Evolutionary conservation across 2,888 invertebrate species (phyloP).

Genomic region (Graphium colonna): DNA sequence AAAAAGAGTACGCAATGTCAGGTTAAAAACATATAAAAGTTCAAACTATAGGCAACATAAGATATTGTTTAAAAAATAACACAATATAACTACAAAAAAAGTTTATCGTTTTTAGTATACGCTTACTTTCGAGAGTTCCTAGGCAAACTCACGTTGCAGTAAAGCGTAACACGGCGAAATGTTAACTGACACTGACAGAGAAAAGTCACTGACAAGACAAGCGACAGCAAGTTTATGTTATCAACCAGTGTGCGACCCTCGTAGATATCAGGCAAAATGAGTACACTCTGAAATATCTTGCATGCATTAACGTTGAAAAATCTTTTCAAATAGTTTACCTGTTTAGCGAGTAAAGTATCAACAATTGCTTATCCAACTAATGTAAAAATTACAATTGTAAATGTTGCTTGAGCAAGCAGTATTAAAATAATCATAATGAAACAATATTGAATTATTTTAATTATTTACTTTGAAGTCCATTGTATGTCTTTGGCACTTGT

Average conservation of each 20-base stretch:
- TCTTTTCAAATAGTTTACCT: too few species aligned
- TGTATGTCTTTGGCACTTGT: too few species aligned
- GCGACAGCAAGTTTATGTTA: neutral
- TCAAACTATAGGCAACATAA: neutral
- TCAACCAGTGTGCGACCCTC: neutral
- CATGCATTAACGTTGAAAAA: too few species aligned
- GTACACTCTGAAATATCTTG: neutral
- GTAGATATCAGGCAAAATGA: neutral
- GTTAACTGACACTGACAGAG: constrained; percentile 1
- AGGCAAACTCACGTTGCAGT: constrained; percentile 38
- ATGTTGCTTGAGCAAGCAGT: too few species aligned
- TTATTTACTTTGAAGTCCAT: too few species aligned
- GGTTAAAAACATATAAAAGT: neutral
- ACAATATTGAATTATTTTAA: too few species aligned
- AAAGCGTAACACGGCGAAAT: constrained; percentile 30
- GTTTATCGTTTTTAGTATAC: neutral
- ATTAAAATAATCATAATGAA: too few species aligned
- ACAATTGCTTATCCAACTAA: too few species aligned
- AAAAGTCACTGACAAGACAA: constrained; percentile 12
- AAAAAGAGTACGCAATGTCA: constrained; percentile 21
- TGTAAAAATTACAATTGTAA: too few species aligned
- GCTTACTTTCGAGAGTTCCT: constrained; percentile 28
- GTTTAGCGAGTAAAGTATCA: too few species aligned
- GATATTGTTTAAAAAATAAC: neutral
- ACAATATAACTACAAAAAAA: neutral